Evolutionary conservation across 2,888 invertebrate species (phyloP), one percentile per base, ranked within the genome.

Genomic region (Cephus runcator): DNA sequence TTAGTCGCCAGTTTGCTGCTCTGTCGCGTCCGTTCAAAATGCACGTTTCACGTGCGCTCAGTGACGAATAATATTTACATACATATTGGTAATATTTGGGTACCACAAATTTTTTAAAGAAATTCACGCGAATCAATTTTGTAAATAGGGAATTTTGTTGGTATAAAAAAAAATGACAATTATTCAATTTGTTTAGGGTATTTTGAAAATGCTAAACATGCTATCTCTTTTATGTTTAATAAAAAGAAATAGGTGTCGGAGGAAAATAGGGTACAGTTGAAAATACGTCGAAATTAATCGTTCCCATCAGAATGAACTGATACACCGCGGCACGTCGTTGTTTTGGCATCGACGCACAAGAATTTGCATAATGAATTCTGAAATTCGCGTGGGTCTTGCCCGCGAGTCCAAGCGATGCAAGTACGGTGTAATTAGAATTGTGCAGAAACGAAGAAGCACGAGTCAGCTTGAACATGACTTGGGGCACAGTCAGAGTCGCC

Each of bases 281-380:
- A 23, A 56, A 56, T 23, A 23, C 56, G 23, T 23, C 0, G 2
- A 56, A 56, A 56, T 23, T 23, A 6, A 40, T 40, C 40, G 40
- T 15, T 56, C 9, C 15, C 56, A 23, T 56, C 1, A 23, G 56
- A 40, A 40, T 15, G 1, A 15, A 1, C 23, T 0, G 23, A 56
- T 9, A 23, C 56, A 15, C 9, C 1, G 40, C 15, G 56, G 56
- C 23, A 23, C 2, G 23, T 9, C 23, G 23, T 23, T 40, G 23
- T 40, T 56, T 56, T 56, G 56, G 23, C 56, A 56, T 56, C 23
- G 23, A 56, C 56, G 56, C 56, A 23, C 56, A 6, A 56, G n/a
- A 78, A 82, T 82, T 81, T 79, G 73, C 79, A 79, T 79, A 81
- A 82, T 76, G 79, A 80, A 82, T 79, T 79, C 75, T n/a, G 56